phyloP scores from a whole-genome alignment of 2,113 vertebrate genomes.

The Microtus ochrogaster region DNA sequence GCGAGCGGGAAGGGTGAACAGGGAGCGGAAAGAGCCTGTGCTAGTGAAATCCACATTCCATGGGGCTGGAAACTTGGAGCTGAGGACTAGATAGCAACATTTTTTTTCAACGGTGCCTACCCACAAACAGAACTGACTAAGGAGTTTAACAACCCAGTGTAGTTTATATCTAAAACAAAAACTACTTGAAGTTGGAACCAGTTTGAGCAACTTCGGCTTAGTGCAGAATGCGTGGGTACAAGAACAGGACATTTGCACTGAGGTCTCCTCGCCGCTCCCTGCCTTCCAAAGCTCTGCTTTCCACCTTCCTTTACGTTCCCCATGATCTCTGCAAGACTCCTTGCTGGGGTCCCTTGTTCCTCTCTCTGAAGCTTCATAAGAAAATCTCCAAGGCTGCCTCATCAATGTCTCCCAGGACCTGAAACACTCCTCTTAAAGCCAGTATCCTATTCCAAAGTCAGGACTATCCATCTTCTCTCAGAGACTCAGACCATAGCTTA shows the following conservation, averaged over 20 bases:
- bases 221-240: not conserved
- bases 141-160: not conserved
- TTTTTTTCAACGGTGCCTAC: rapidly evolving
- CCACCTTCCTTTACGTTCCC: not conserved
- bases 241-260: not conserved
- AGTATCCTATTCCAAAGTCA: too few relatives aligned
- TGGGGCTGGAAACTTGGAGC: not conserved
- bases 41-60: not conserved
- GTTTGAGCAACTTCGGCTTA: not conserved
- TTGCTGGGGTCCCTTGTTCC: too few relatives aligned
- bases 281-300: rapidly evolving
- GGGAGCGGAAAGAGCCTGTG: too few relatives aligned
- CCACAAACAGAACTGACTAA: not conserved
- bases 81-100: not conserved
- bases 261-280: not conserved
- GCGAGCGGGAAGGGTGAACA: not conserved
- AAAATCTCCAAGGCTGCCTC: too few relatives aligned
- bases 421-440: too few relatives aligned
- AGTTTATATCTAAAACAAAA: not conserved
- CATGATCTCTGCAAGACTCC: not conserved
- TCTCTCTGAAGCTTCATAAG: too few relatives aligned
- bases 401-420: too few relatives aligned
- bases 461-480: not conserved
- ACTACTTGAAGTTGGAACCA: not conserved
- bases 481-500: not conserved